Evolutionary conservation across 2,888 invertebrate species (phyloP).

Genomic region (Dasypogon diadema): DNA sequence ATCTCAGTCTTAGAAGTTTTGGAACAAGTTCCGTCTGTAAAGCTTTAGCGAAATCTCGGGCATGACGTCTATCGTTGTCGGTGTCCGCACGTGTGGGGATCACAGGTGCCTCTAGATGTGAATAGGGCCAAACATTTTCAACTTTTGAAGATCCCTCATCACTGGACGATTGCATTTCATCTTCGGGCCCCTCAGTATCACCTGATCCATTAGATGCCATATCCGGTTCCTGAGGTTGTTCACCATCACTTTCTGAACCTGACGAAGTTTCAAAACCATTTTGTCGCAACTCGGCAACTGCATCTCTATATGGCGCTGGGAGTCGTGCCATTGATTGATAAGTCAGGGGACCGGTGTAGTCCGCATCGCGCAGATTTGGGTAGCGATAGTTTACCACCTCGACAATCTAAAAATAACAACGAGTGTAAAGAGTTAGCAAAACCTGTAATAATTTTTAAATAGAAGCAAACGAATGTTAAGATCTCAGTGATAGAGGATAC

Average conservation of each 20-base stretch:
- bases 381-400: slow-evolving; percentile 77
- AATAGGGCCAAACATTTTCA: slow-evolving; percentile 68
- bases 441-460: too few relatives aligned
- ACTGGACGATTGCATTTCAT: slow-evolving; percentile 71
- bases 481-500: too few relatives aligned
- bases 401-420: slow-evolving; percentile 65
- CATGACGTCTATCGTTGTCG: slow-evolving; percentile 88
- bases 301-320: slow-evolving; percentile 84
- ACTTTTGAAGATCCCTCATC: slow-evolving; percentile 67
- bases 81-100: slow-evolving; percentile 72
- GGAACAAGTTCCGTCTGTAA: slow-evolving; percentile 81
- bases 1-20: slow-evolving; percentile 79
- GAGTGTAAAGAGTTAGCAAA: too few relatives aligned
- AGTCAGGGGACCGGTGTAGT: slow-evolving; percentile 86
- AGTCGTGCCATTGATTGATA: slow-evolving; percentile 86
- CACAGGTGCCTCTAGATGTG: slow-evolving; percentile 67
- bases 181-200: slow-evolving; percentile 80
- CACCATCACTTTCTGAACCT: slow-evolving; percentile 74
- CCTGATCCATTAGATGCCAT: slow-evolving; percentile 83
- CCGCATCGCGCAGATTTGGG: slow-evolving; percentile 77
- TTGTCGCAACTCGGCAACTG: slow-evolving; percentile 76
- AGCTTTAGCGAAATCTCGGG: slow-evolving; percentile 84
- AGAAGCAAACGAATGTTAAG: too few relatives aligned
- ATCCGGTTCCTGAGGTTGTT: slow-evolving; percentile 75
- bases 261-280: slow-evolving; percentile 74